Evolutionary conservation across 37 sponge, comb jelly and placozoan species (phyloP).

Genomic region (Halichondria panicea): DNA sequence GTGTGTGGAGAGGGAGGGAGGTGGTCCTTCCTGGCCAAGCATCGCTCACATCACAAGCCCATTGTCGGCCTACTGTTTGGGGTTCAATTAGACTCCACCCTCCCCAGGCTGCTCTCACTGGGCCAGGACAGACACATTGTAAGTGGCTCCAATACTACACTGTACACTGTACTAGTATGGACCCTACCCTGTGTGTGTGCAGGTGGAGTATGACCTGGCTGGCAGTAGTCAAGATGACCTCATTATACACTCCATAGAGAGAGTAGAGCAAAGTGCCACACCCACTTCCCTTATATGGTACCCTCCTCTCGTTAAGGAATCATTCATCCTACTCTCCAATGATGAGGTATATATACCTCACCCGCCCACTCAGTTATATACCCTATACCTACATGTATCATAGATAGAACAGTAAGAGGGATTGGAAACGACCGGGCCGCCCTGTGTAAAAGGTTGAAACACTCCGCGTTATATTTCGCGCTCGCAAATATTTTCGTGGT

Average conservation of each 20-base stretch:
- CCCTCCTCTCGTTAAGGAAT: constrained; percentile 93
- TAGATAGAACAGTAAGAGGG: too few species aligned
- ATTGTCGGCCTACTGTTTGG: constrained; percentile 89
- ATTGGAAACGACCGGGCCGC: too few species aligned
- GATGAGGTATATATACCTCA: constrained; percentile 58
- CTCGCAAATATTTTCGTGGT: too few species aligned
- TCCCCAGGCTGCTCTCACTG: constrained; percentile 82
- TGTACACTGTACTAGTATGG: neutral
- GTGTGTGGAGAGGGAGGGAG: too few species aligned
- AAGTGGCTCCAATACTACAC: neutral
- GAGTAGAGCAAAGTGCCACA: constrained; percentile 94
- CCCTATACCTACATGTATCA: constrained; percentile 45
- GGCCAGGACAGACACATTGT: constrained; percentile 82
- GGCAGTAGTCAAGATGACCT: constrained; percentile 81
- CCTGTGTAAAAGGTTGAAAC: too few species aligned
- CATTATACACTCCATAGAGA: constrained; percentile 55
- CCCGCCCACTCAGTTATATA: neutral
- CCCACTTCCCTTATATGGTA: constrained; percentile 85
- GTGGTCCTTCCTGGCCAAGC: constrained; percentile 81
- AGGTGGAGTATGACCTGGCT: constrained; percentile 93
- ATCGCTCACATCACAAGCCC: constrained; percentile 87
- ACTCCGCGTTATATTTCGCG: too few species aligned
- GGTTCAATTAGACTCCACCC: constrained; percentile 50
- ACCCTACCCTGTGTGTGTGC: neutral
- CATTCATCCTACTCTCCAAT: constrained; percentile 88